Conservation (phyloP, 2,888 invertebrate genomes). For the Crematogaster levior region DNA sequence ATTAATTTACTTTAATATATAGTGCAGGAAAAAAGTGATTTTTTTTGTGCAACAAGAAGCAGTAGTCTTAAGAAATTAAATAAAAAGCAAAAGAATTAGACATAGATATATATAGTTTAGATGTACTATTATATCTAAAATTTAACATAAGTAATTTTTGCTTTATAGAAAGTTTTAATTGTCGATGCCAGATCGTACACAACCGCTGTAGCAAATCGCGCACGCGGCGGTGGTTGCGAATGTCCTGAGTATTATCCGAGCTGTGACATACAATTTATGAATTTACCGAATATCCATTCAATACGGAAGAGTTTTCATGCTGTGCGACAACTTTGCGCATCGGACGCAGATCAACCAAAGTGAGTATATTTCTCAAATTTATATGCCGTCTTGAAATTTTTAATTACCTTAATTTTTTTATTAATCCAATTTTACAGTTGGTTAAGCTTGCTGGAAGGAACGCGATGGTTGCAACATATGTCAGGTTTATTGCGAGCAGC, state of each 20-base stretch:
- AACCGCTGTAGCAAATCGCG: constrained; percentile 98
- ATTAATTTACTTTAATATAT: not conserved
- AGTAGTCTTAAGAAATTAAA: not conserved
- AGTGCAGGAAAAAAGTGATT: not conserved
- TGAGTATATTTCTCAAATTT: constrained; percentile 84
- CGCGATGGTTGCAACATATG: constrained; percentile 97
- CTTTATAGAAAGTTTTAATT: constrained; percentile 91
- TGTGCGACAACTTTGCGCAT: constrained; percentile 92
- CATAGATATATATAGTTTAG: not conserved
- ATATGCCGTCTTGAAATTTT: not conserved
- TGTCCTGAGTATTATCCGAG: constrained; percentile 97
- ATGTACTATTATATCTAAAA: not conserved
- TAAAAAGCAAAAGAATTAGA: not conserved
- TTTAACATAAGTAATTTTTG: constrained; percentile 37
- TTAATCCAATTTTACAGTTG: constrained; percentile 88
- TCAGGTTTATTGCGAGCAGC: constrained; percentile 94
- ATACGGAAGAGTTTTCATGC: constrained; percentile 97
- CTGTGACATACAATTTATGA: constrained; percentile 99
- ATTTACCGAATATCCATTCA: constrained; percentile 98
- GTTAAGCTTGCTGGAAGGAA: constrained; percentile 95
- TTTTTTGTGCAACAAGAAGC: not conserved
- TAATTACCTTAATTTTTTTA: not conserved
- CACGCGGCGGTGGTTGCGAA: constrained; percentile 98
- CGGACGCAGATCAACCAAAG: constrained; percentile 93
- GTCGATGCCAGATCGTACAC: constrained; percentile 98